phyloP scores from a whole-genome alignment of 2,797 vertebrate genomes.

The Mus minutoides region DNA sequence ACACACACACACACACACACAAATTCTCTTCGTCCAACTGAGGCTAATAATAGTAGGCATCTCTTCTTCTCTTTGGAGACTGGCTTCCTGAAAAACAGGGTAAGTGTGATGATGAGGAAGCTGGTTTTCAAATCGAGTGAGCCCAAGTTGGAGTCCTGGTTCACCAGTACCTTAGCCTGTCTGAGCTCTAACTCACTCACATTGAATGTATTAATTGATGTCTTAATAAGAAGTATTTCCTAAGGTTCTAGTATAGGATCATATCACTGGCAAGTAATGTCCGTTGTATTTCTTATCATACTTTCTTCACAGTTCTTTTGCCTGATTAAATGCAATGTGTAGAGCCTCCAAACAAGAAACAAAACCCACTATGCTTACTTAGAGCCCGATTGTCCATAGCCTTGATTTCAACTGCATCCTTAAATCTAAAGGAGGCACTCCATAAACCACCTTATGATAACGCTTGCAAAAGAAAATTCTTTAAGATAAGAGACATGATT shows the following conservation, averaged over 20 bases:
- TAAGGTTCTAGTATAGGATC: neutral
- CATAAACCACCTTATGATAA: neutral
- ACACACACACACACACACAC: neutral
- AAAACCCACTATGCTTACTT: neutral
- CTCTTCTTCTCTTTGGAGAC: conserved; percentile 87
- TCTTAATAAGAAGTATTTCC: neutral
- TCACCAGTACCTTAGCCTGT: neutral
- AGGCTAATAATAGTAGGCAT: conserved; percentile 88
- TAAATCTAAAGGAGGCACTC: neutral
- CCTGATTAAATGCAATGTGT: neutral
- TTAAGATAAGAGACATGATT: neutral
- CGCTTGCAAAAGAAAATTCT: neutral
- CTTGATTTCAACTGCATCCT: neutral
- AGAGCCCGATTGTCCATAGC: neutral
- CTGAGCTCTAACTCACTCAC: neutral
- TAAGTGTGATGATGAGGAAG: conserved; percentile 40
- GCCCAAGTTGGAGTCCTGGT: neutral
- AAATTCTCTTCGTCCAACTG: conserved; percentile 65
- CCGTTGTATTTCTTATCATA: neutral
- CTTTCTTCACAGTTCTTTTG: neutral
- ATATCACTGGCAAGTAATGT: neutral
- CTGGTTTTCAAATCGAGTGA: neutral
- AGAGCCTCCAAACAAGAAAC: neutral
- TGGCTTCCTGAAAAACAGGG: conserved; percentile 87
- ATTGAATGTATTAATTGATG: neutral